phyloP scores from a whole-genome alignment of 92 coral and sea anemone genomes.

The Ricordea florida region DNA sequence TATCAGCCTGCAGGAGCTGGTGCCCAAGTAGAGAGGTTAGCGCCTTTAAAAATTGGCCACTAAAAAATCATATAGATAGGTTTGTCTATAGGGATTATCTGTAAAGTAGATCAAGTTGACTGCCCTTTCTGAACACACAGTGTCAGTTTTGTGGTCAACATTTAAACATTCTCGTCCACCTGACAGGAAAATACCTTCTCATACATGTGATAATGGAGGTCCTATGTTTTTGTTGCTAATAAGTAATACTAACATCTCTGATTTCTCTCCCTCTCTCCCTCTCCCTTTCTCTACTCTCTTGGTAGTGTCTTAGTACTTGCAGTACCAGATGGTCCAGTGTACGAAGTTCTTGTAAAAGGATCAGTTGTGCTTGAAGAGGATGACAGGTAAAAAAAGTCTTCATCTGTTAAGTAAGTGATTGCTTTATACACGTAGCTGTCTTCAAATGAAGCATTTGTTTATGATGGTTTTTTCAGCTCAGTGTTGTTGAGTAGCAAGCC shows the following conservation, averaged over 20 bases:
- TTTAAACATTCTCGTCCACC: too few species aligned
- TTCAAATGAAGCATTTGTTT: neutral
- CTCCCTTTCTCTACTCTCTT: neutral
- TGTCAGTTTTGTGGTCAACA: too few species aligned
- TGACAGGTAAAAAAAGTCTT: constrained; percentile 49
- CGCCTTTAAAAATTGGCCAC: too few species aligned
- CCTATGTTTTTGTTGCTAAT: too few species aligned
- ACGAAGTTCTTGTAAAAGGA: constrained; percentile 85
- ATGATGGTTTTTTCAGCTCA: constrained; percentile 23
- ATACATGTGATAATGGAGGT: too few species aligned
- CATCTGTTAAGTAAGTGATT: neutral
- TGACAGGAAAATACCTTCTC: too few species aligned
- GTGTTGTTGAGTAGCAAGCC: constrained; percentile 86
- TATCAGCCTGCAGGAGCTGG: constrained; percentile 23
- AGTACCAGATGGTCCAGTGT: constrained; percentile 82
- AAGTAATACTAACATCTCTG: too few species aligned
- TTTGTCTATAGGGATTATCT: too few species aligned
- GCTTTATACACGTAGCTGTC: neutral
- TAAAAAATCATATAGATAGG: too few species aligned
- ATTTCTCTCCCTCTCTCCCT: too few species aligned
- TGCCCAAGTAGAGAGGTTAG: constrained; percentile 15
- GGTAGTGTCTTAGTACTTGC: constrained; percentile 20
- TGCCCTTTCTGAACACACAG: too few species aligned
- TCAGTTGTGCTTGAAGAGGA: constrained; percentile 64
- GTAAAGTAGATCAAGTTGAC: too few species aligned